Evolutionary conservation across 2,888 invertebrate genomes (phyloP), one percentile per base, ranked within the genome.

Genomic region (Lepidonotus clava): DNA sequence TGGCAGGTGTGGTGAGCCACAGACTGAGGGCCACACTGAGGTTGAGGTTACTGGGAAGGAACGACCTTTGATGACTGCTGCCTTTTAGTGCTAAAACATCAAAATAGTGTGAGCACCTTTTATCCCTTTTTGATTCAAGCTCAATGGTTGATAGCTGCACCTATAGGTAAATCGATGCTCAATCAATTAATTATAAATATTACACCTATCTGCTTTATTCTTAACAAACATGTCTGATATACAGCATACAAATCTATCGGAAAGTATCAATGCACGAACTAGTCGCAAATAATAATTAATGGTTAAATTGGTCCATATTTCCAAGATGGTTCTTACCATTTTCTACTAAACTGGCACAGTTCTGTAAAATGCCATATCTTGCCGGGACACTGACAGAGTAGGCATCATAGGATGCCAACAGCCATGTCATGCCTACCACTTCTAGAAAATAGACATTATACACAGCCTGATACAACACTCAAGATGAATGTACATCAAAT

Each of bases 321-420:
- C 51, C 11, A 51, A 21, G 11, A 76, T 5, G 21, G 38, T 6
- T n/a, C 40, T 76, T 76, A 76, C 76, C 76, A 24, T 76, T 76
- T 11, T 34, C 21, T 38, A 76, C 76, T 24, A 76, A 24, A 24
- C n/a, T n/a, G n/a, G 76, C 76, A 76, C 76, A 76, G 4, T 34
- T 76, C 21, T 76, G 38, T 2, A 34, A 28, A 24, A 76, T 38
- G 11, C 76, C 76, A 14, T 0, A 4, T 11, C 1, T 2, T 36
- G 38, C 6, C 18, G 34, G 76, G 18, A 38, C 0, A 11, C 4
- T 18, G 14, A 40, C 36, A 2, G 38, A 28, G 38, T 76, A 76
- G 5, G 76, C 76, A 38, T 76, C 76, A 76, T 76, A 76, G 21
- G 1, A 38, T 21, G 76, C 38, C 36, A 76, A n/a, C 38, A 76